These are phyloP conservation scores for Physeter macrocephalus DNA, from an alignment of 2,113 vertebrate species.

Conservation along the genomic window DNA sequence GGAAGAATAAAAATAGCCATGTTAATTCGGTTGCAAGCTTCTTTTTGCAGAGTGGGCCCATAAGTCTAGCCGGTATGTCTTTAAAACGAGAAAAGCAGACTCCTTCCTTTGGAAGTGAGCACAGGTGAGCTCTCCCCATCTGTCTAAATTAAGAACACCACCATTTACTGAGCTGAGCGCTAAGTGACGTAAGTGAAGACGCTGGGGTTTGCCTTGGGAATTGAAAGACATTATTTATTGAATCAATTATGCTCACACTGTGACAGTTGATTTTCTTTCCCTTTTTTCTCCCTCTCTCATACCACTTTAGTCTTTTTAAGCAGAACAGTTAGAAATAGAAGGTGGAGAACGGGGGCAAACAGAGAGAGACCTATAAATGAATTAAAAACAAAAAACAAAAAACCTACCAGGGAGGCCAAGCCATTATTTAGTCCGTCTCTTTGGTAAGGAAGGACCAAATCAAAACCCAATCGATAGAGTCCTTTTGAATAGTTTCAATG, in stretches of 20 bases:
- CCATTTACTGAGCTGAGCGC: constrained; percentile 49
- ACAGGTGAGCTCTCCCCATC: background rate
- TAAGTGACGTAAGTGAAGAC: constrained; percentile 60
- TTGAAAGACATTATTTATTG: constrained; percentile 66
- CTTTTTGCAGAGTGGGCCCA: background rate
- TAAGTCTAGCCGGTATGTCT: background rate
- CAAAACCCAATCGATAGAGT: constrained; percentile 75
- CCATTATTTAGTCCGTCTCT: constrained; percentile 64
- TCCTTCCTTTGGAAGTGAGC: background rate
- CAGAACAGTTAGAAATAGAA: constrained; percentile 36
- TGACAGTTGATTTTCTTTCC: constrained; percentile 56
- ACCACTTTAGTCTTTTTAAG: constrained; percentile 43
- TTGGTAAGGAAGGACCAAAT: constrained; percentile 69
- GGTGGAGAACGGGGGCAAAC: background rate
- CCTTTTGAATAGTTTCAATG: constrained; percentile 74
- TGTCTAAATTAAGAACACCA: constrained; percentile 19
- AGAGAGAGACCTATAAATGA: constrained; percentile 43
- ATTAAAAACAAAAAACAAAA: background rate
- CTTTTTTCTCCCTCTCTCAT: background rate
- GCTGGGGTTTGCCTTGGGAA: constrained; percentile 64
- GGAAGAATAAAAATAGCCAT: background rate
- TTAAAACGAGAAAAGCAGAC: background rate
- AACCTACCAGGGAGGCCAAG: constrained; percentile 49
- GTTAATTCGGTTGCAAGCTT: constrained; percentile 34
- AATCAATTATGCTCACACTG: constrained; percentile 70